Conservation (phyloP, 2,888 invertebrate genomes). For the Boloria selene region DNA sequence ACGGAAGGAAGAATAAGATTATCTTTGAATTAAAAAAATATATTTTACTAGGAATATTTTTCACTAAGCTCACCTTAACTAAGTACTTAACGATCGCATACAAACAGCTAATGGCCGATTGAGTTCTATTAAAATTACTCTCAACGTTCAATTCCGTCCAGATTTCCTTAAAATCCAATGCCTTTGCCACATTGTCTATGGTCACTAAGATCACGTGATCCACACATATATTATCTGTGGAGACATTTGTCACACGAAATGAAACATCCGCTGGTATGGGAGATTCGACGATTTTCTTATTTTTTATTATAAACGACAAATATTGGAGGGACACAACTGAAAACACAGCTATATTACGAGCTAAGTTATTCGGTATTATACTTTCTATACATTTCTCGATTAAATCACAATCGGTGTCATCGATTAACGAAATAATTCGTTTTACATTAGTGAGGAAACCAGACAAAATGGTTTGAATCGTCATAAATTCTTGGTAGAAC, state of each 20-base stretch:
- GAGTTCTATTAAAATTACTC: constrained; percentile 67
- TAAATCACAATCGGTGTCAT: constrained; percentile 70
- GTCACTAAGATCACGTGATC: constrained; percentile 66
- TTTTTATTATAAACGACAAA: constrained; percentile 75
- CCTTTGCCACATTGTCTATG: constrained; percentile 67
- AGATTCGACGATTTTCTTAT: constrained; percentile 73
- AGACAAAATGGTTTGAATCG: constrained; percentile 63
- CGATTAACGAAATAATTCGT: constrained; percentile 58
- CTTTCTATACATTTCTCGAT: constrained; percentile 71
- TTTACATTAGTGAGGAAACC: constrained; percentile 62
- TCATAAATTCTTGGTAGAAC: constrained; percentile 73
- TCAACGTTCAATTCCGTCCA: constrained; percentile 73
- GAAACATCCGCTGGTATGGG: constrained; percentile 72
- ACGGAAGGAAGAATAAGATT: no score
- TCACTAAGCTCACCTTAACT: constrained; percentile 61
- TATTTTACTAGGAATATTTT: no score
- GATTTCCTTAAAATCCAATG: constrained; percentile 65
- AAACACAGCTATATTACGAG: constrained; percentile 68
- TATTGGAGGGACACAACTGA: constrained; percentile 75
- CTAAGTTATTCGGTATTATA: constrained; percentile 60
- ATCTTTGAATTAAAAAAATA: no score
- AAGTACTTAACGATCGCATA: constrained; percentile 75
- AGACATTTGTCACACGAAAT: constrained; percentile 53
- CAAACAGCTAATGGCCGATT: constrained; percentile 76
- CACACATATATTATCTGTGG: constrained; percentile 65